phyloP scores from a whole-genome alignment of 1,140 invertebrate genomes.

The Chymomyza costata region DNA sequence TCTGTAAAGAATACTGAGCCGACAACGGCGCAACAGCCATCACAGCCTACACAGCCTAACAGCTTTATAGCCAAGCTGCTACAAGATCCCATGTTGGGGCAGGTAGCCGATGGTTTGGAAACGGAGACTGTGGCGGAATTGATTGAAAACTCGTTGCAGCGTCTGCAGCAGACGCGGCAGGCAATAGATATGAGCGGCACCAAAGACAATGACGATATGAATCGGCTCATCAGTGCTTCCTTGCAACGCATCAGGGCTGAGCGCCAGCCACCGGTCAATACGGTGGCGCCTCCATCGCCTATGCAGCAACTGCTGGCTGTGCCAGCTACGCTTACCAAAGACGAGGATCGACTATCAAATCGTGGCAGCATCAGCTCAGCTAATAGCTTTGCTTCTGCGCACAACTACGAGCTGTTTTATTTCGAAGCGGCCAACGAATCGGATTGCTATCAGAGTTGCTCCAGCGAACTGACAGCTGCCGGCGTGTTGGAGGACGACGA shows the following conservation, averaged over 20 bases:
- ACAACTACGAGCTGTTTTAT: slow-evolving; percentile 76
- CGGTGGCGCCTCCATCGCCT: background rate
- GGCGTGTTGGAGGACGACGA: slow-evolving; percentile 64
- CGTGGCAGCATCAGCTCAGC: slow-evolving; percentile 76
- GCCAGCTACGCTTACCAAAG: slow-evolving; percentile 43
- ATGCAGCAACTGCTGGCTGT: background rate
- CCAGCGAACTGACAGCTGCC: slow-evolving; percentile 79
- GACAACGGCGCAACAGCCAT: background rate
- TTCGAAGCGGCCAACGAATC: slow-evolving; percentile 75
- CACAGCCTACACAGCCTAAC: slow-evolving; percentile 3
- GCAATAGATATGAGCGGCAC: slow-evolving; percentile 76
- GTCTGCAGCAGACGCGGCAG: slow-evolving; percentile 78
- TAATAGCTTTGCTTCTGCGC: slow-evolving; percentile 76
- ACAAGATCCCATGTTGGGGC: slow-evolving; percentile 79
- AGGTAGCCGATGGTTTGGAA: slow-evolving; percentile 79
- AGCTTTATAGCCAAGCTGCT: slow-evolving; percentile 78
- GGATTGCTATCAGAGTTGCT: slow-evolving; percentile 82
- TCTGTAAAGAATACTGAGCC: slow-evolving; percentile 1
- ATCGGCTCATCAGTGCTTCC: slow-evolving; percentile 78
- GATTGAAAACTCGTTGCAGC: slow-evolving; percentile 80
- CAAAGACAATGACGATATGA: slow-evolving; percentile 79
- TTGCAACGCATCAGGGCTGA: slow-evolving; percentile 77
- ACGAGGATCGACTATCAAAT: slow-evolving; percentile 69
- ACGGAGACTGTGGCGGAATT: slow-evolving; percentile 78
- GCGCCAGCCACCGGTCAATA: slow-evolving; percentile 48